These are phyloP conservation scores for Phortica magna DNA, from an alignment of 2,888 invertebrate genomes.

Conservation along the genomic window DNA sequence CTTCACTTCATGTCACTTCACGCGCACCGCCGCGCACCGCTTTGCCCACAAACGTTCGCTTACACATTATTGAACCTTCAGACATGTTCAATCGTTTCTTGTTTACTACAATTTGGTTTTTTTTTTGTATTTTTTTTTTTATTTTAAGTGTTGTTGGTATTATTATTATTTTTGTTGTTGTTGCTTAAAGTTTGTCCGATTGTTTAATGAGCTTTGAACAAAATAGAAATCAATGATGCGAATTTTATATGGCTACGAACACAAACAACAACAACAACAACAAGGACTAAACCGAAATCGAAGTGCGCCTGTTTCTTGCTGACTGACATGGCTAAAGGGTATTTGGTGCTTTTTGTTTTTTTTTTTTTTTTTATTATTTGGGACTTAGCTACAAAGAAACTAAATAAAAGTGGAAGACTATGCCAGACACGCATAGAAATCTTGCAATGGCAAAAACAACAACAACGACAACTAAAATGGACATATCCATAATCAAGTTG, in stretches of 20 bases:
- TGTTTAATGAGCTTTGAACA: constrained; percentile 65
- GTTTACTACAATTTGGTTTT: not conserved
- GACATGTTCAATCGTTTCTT: not conserved
- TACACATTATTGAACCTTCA: not conserved
- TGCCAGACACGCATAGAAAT: too few species aligned
- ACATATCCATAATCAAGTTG: constrained; percentile 20
- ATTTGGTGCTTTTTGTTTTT: not conserved
- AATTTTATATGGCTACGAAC: constrained; percentile 57
- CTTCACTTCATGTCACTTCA: not conserved
- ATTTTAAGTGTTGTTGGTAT: not conserved
- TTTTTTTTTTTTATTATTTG: not conserved
- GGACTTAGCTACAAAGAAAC: constrained; percentile 32
- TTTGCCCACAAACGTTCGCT: not conserved
- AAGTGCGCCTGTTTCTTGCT: not conserved
- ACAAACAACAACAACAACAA: constrained; percentile 1
- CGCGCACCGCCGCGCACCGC: not conserved
- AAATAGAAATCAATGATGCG: constrained; percentile 66
- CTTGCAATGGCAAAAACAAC: not conserved
- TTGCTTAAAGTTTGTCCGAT: constrained; percentile 62
- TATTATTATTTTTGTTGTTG: constrained; percentile 11
- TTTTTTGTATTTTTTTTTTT: not conserved
- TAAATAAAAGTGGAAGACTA: not conserved
- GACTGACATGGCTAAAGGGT: not conserved
- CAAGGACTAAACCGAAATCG: not conserved
- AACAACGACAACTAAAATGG: not conserved